Conservation (phyloP, 2,113 vertebrate genomes). For the Verasper variegatus region DNA sequence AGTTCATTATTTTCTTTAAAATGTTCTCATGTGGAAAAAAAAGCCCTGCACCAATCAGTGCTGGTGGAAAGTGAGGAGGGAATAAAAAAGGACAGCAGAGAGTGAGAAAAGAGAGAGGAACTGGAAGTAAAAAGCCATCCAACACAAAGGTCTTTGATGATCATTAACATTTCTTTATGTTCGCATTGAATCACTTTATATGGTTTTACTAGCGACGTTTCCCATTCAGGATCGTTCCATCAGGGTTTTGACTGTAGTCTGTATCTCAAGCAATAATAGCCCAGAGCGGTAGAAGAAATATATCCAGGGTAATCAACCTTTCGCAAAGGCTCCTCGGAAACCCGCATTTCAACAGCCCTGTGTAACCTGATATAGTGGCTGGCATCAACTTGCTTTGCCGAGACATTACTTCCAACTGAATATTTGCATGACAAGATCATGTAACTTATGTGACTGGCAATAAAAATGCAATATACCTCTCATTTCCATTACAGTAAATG, state of each 20-base stretch:
- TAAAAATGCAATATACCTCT: constrained; percentile 58
- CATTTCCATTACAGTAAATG: constrained; percentile 39
- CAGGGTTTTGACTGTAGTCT: constrained; percentile 88
- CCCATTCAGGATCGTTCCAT: constrained; percentile 86
- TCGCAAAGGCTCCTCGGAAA: constrained; percentile 90
- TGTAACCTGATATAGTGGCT: constrained; percentile 87
- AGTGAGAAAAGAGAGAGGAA: constrained; percentile 39
- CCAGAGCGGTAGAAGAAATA: constrained; percentile 91
- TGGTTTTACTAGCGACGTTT: constrained; percentile 85
- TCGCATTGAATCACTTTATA: constrained; percentile 84
- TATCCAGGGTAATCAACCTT: constrained; percentile 93
- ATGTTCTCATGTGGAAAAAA: constrained; percentile 9
- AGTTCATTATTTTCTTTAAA: constrained; percentile 24
- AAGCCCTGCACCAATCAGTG: constrained; percentile 24
- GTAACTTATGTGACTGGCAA: constrained; percentile 53
- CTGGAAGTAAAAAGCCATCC: constrained; percentile 65
- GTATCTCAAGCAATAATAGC: constrained; percentile 89
- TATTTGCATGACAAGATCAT: constrained; percentile 60
- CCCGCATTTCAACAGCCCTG: constrained; percentile 86
- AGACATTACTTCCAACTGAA: constrained; percentile 54
- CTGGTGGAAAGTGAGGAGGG: constrained; percentile 10
- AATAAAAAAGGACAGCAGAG: constrained; percentile 55
- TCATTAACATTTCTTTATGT: constrained; percentile 83
- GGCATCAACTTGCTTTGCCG: constrained; percentile 83
- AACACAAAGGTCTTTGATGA: constrained; percentile 79